Conservation (phyloP, 2,797 vertebrate genomes). For the Takifugu ocellatus region DNA sequence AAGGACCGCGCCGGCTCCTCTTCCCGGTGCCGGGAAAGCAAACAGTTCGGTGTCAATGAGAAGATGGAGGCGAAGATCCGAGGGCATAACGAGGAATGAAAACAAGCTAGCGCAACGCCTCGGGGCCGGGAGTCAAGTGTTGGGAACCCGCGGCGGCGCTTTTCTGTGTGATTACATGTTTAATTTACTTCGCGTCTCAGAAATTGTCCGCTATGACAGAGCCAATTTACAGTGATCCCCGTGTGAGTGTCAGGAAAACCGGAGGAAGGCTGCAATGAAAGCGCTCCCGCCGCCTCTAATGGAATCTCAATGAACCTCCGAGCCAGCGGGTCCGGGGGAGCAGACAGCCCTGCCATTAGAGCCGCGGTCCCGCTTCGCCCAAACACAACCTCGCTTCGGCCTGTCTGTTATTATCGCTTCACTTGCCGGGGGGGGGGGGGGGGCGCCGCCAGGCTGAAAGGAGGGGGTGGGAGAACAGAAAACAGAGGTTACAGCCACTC, state of each 20-base stretch:
- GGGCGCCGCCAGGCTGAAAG: constrained; percentile 35
- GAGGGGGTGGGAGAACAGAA: constrained; percentile 31
- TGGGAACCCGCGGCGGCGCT: constrained; percentile 38
- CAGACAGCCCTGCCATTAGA: constrained; percentile 69
- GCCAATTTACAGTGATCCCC: constrained; percentile 72
- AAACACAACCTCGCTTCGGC: constrained; percentile 54
- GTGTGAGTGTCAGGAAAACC: constrained; percentile 69
- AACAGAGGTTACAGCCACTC: constrained; percentile 64
- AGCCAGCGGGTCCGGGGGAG: constrained; percentile 52
- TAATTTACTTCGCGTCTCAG: constrained; percentile 78
- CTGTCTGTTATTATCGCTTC: constrained; percentile 73
- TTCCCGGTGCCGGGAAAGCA: constrained; percentile 26
- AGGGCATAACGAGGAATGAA: constrained; percentile 34
- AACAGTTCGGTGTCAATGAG: constrained; percentile 32
- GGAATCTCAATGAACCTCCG: constrained; percentile 76
- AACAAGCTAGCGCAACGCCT: constrained; percentile 40
- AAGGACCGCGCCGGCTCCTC: constrained; percentile 31
- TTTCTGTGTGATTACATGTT: constrained; percentile 77
- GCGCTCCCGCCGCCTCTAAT: constrained; percentile 61
- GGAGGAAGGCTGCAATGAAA: constrained; percentile 53
- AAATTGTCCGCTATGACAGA: constrained; percentile 75
- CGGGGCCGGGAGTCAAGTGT: constrained; percentile 42
- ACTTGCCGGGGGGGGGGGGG: constrained; percentile 45
- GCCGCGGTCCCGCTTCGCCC: constrained; percentile 57
- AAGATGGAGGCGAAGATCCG: constrained; percentile 37